Base-by-base conservation (phyloP, 1,140 invertebrate species). In the Drosophila trapezifrons region DNA sequence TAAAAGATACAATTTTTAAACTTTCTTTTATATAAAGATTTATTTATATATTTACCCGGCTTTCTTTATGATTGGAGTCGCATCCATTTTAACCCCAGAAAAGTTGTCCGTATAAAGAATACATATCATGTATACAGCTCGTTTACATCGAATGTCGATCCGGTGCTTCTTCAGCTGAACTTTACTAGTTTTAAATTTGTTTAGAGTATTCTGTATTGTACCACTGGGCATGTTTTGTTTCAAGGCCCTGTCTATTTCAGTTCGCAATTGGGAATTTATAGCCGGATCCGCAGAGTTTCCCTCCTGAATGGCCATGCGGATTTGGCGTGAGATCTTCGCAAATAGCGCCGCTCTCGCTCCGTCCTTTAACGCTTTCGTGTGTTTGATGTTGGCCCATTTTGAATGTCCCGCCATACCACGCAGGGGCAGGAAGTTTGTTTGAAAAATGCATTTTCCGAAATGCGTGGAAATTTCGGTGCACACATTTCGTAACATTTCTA, bases 381-480 rank as follows among this genome's bases (percentile, higher is more conserved):
- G 95, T 65, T 92, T 93, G 17, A 96, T 96, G 90, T 96, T 96
- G 32, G 93, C 92, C 96, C 96, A 96, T 92, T 96, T 96, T 25
- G 94, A 95, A 83, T 96, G 96, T 0, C 96, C 95, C 13, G 95
- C 95, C 82, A 86, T 86, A n/a, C 35, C n/a, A 13, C 81, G 81
- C 80, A 70, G 82, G 63, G 79, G 20, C 3, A 42, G 45, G 12
- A 9, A 35, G 29, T 49, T 49, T 20, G 10, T 8, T 66, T 52
- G 65, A 17, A 37, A 66, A 20, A 27, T 15, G n/a, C 62, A 42
- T 67, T 54, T 69, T 5, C 18, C 46, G 4, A 67, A 13, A 29
- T 42, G 13, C 13, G 37, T 20, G 13, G 62, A 40, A 66, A 69
- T 35, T n/a, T n/a, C n/a, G 0, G n/a, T 52, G 37, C 60, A 66